Evolutionary conservation across 92 coral and sea anemone genomes (phyloP), one percentile per base, ranked within the genome.

Genomic region (Umimayanthus kanabou): DNA sequence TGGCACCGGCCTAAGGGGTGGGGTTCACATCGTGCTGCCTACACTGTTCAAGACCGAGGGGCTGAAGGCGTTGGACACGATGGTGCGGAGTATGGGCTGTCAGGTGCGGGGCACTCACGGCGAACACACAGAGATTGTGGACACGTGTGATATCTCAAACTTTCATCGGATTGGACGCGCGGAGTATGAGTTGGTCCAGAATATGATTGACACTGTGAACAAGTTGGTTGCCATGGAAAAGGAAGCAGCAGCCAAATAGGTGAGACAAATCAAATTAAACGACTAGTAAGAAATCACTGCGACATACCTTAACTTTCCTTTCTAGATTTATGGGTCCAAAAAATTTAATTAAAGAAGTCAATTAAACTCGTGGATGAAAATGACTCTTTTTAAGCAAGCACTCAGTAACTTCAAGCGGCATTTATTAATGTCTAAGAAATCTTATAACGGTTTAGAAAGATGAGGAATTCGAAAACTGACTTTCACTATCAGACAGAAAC

Each of bases 81-180:
- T 81, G 80, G 88, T 88, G 14, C 50, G 88, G 11, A 88, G 84
- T 6, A 80, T 86, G 42, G 90, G 89, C 80, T 85, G 91, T 33
- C 94, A 93, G 79, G 94, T 89, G 15, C 88, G 94, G 25, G 96
- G 96, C 23, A 85, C 92, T 39, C 88, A 91, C 47, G 96, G 96
- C 9, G 96, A 94, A 87, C 96, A 94, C 85, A 92, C 96, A 0
- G 96, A 94, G 39, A 86, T 89, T 33, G 84, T 91, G 39, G 94
- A 89, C 82, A 92, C 92, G 14, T 90, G 81, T 61, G 96, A 92
- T 71, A 89, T 94, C 73, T 87, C 91, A 39, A 94, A 94, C 89
- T 87, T 86, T 90, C 83, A 89, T 47, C 90, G 96, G 43, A 82
- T 94, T 55, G 96, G 96, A 2, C 87, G 33, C 74, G 75, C 93